phyloP scores from a whole-genome alignment of 2,113 vertebrate species.

The Lophotis ruficrista region DNA sequence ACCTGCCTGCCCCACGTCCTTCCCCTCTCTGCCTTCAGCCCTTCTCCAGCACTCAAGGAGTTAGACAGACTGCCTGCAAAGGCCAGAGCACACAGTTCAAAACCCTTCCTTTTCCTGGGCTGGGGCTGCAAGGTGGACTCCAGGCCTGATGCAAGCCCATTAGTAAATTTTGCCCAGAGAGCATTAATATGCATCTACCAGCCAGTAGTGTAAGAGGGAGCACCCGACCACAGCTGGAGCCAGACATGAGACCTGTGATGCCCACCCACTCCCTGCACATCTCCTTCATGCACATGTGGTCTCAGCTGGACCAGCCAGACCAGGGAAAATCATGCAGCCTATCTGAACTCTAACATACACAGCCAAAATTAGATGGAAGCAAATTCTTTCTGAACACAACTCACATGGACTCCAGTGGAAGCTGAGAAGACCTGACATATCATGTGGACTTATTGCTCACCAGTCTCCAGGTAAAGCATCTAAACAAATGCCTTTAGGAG shows the following conservation, averaged over 20 bases:
- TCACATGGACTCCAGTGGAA: background rate
- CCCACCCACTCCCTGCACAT: too few species aligned
- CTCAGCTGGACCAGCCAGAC: background rate
- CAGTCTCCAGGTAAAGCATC: background rate
- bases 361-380: background rate
- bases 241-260: background rate
- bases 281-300: background rate
- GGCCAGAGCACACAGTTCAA: background rate
- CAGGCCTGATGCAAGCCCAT: background rate
- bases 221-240: background rate
- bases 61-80: background rate
- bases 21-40: background rate
- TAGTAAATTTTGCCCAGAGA: background rate
- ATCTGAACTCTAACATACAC: background rate
- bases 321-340: background rate
- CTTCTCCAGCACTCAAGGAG: background rate
- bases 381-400: background rate
- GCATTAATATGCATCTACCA: background rate
- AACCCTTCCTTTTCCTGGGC: background rate
- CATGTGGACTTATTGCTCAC: background rate
- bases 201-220: background rate
- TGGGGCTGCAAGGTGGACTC: background rate
- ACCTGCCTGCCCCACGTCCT: background rate
- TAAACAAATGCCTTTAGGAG: background rate
- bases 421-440: background rate